Evolutionary conservation across 2,888 invertebrate species (phyloP), one percentile per base, ranked within the genome.

Genomic region (Epicampocera succincta): DNA sequence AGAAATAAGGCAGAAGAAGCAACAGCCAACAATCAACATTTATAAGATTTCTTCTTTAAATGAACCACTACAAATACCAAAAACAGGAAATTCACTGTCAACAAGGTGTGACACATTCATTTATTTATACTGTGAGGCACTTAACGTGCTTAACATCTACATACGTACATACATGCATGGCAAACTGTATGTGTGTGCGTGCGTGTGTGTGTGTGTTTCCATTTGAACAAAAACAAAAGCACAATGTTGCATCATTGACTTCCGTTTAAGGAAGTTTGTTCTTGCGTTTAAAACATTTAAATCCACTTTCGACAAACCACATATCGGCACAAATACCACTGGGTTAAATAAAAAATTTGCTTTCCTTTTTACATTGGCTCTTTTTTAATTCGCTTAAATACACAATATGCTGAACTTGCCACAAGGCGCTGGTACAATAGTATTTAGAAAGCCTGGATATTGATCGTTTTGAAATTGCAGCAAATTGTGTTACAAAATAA

Each of bases 61-160:
- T 21, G 17, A 56, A 33, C 3, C 17, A 50, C 9, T n/a, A 17
- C 52, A 13, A 46, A 17, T 17, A 58, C 25, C 71, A 79, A 79
- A 79, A 79, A 77, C 78, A 81, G 84, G 83, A 84, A 84, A 84
- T 82, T 82, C 77, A 78, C 78, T 82, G 69, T 77, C 82, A 82
- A 82, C 74, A 82, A 82, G 82, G 82, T 82, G 82, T 82, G 82
- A 74, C 77, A 74, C 74, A 77, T 74, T n/a, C 56, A 71, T 66
- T 21, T 29, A 63, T 17, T 25, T 15, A 46, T 33, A 58, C 58
- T 29, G 42, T 17, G 3, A n/a, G 15, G 33, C 12, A 46, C 42
- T 15, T 21, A 25, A 13, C 44, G 12, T 56, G 33, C 48, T 25
- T 25, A 25, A 25, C 25, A 25, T 3, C 25, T 25, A 25, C 25